Conservation (phyloP, 2,113 vertebrate genomes). For the Heterotilapia buettikoferi region DNA sequence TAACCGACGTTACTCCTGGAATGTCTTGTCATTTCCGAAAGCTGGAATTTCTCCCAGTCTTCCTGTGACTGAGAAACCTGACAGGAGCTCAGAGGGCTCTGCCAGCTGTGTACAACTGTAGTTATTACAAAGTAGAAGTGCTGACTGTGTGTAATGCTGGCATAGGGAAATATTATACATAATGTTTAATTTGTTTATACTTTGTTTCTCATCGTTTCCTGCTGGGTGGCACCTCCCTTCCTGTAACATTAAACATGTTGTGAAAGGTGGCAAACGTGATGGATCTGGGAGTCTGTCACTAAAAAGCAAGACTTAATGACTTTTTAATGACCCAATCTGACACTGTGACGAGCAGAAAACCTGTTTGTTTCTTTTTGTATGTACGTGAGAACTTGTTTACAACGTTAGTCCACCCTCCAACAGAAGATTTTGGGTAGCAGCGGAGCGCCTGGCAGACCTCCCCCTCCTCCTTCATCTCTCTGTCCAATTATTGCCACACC, state of each 20-base stretch:
- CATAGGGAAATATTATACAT: neutral
- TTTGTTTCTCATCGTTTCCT: neutral
- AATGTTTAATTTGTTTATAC: neutral
- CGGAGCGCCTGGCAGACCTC: neutral
- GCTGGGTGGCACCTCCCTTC: neutral
- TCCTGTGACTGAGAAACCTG: neutral
- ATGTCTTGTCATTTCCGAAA: no score
- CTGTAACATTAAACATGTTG: neutral
- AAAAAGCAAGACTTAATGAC: neutral
- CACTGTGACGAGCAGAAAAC: neutral
- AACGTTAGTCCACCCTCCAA: neutral
- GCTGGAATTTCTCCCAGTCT: neutral
- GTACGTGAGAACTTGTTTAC: neutral
- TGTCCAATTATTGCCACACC: slow-evolving; percentile 42
- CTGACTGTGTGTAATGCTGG: neutral
- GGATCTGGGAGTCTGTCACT: neutral
- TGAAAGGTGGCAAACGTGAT: neutral
- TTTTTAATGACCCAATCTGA: neutral
- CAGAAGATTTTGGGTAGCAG: neutral
- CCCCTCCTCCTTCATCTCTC: slow-evolving; percentile 1
- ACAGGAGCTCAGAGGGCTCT: neutral
- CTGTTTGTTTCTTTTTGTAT: neutral
- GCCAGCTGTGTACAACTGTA: neutral
- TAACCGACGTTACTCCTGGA: neutral
- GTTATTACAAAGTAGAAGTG: neutral